phyloP scores from a whole-genome alignment of 1,140 invertebrate species.

The Riptortus pedestris region DNA sequence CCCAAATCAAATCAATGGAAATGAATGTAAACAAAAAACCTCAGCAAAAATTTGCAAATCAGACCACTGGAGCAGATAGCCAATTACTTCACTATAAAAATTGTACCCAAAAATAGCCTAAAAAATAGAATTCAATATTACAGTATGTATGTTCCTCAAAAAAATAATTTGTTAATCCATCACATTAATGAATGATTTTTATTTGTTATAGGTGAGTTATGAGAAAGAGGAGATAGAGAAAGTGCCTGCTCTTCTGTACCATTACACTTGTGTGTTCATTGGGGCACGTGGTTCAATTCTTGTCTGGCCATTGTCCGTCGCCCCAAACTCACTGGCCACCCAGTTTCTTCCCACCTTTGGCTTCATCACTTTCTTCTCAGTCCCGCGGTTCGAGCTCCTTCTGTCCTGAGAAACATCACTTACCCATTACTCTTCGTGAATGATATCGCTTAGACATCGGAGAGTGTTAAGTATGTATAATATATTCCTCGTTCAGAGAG shows the following conservation, averaged over 20 bases:
- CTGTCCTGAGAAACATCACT: background rate
- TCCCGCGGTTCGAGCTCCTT: background rate
- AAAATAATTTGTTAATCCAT: too few species aligned
- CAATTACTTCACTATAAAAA: too few species aligned
- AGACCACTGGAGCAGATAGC: too few species aligned
- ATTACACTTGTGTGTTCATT: constrained; percentile 2
- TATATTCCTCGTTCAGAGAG: background rate
- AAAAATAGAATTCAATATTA: too few species aligned
- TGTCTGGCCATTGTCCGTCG: constrained; percentile 3
- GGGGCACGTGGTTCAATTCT: background rate
- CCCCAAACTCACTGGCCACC: background rate
- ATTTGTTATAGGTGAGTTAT: constrained; percentile 27
- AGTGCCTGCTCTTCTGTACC: background rate
- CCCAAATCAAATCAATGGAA: too few species aligned
- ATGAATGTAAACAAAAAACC: too few species aligned
- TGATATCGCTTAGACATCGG: background rate
- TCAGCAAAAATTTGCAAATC: too few species aligned
- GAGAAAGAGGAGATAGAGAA: constrained; percentile 10
- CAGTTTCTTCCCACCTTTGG: background rate
- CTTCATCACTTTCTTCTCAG: constrained; percentile 6
- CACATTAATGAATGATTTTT: too few species aligned
- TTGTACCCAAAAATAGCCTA: too few species aligned
- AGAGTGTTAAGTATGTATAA: constrained; percentile 14
- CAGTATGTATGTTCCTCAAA: too few species aligned
- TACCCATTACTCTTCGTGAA: background rate